These are phyloP conservation scores for Caradrina clavipalpis DNA, from an alignment of 2,888 invertebrate species.

Conservation along the genomic window DNA sequence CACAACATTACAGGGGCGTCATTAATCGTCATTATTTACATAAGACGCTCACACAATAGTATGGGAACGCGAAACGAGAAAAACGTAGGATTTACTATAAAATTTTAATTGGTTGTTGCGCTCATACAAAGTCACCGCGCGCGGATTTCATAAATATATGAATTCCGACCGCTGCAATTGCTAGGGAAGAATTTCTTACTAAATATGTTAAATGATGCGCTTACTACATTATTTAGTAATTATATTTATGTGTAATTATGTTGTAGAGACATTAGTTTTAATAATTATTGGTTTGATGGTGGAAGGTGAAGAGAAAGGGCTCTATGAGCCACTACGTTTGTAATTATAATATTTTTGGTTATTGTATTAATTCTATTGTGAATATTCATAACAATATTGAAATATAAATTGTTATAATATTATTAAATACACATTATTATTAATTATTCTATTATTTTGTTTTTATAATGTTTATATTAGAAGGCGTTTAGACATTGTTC, in stretches of 20 bases:
- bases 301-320: slow-evolving; percentile 8
- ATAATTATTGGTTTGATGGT: slow-evolving; percentile 25
- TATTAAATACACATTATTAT: too few species aligned
- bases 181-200: slow-evolving; percentile 57
- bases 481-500: too few species aligned
- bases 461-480: too few species aligned
- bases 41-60: slow-evolving; percentile 72
- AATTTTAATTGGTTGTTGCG: slow-evolving; percentile 65
- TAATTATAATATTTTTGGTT: slow-evolving; percentile 5
- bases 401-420: too few species aligned
- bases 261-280: slow-evolving; percentile 33
- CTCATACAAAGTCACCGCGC: slow-evolving; percentile 54
- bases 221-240: slow-evolving; percentile 55
- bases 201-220: slow-evolving; percentile 51
- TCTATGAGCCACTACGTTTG: background rate
- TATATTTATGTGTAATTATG: slow-evolving; percentile 37
- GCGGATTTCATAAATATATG: slow-evolving; percentile 56
- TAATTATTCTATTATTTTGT: too few species aligned
- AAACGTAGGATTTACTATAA: slow-evolving; percentile 64
- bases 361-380: background rate
- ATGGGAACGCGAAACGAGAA: slow-evolving; percentile 68
- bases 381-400: too few species aligned
- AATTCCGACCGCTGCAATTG: slow-evolving; percentile 51
- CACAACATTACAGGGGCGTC: slow-evolving; percentile 66
- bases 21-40: slow-evolving; percentile 77